Evolutionary conservation across 1,140 invertebrate genomes (phyloP).

Genomic region (Homalodisca vitripennis): DNA sequence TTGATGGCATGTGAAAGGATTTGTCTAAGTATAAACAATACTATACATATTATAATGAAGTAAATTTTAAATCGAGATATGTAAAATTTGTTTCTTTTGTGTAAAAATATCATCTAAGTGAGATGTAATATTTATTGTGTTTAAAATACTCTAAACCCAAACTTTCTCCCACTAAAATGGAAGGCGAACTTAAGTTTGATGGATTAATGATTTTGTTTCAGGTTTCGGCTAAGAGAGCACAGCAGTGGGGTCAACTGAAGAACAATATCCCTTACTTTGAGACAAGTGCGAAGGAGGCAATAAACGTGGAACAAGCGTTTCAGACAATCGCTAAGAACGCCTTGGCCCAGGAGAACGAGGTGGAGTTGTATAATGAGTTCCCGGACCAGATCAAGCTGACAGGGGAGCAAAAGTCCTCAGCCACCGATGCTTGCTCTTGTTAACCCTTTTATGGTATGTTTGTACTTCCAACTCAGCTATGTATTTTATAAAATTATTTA

Average conservation of each 20-base stretch:
- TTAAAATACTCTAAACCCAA: too few relatives aligned
- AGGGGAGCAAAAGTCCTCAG: slow-evolving; percentile 59
- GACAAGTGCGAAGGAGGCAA: slow-evolving; percentile 96
- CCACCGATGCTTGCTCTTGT: slow-evolving; percentile 74
- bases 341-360: slow-evolving; percentile 69
- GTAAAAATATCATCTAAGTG: too few relatives aligned
- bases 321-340: slow-evolving; percentile 97
- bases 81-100: too few relatives aligned
- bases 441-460: slow-evolving; percentile 27
- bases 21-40: too few relatives aligned
- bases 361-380: slow-evolving; percentile 96
- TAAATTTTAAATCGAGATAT: too few relatives aligned
- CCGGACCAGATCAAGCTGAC: slow-evolving; percentile 92
- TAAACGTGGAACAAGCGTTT: slow-evolving; percentile 98
- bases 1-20: too few relatives aligned
- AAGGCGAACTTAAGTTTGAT: too few relatives aligned
- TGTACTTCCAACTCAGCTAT: too few relatives aligned
- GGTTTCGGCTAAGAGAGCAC: slow-evolving; percentile 92
- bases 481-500: too few relatives aligned
- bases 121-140: too few relatives aligned
- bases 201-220: slow-evolving; percentile 47
- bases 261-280: slow-evolving; percentile 99
- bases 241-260: slow-evolving; percentile 98
- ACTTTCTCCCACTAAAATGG: too few relatives aligned
- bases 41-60: too few relatives aligned